Evolutionary conservation across 2,888 invertebrate genomes (phyloP).

Genomic region (Oligia fasciuncula): DNA sequence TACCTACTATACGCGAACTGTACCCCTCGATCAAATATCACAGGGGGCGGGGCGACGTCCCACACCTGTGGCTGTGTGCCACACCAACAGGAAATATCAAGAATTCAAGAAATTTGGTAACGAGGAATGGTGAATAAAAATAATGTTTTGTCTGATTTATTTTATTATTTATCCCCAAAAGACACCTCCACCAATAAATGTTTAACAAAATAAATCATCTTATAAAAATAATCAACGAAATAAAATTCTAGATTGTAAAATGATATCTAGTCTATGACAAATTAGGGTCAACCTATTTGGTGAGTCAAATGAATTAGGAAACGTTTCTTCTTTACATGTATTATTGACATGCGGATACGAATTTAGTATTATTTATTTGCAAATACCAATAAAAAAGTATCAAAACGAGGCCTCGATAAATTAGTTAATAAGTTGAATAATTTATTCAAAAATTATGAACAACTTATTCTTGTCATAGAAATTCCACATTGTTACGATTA

Average conservation of each 20-base stretch:
- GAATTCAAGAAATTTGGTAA: background rate
- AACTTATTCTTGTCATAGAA: conserved; percentile 51
- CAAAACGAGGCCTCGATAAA: background rate
- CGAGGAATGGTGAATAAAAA: background rate
- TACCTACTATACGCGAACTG: too few relatives aligned
- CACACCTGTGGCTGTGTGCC: too few relatives aligned
- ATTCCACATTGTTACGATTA: background rate
- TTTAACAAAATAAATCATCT: conserved; percentile 65
- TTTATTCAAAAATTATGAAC: conserved; percentile 66
- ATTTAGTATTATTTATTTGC: conserved; percentile 22
- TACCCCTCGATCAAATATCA: too few relatives aligned
- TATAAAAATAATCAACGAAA: conserved; percentile 66
- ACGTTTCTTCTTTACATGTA: background rate
- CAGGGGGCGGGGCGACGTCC: background rate
- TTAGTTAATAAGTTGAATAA: conserved; percentile 65
- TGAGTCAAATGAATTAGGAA: conserved; percentile 28
- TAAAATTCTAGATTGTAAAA: conserved; percentile 63
- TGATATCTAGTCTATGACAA: conserved; percentile 37
- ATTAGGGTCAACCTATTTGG: conserved; percentile 39
- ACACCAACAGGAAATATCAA: background rate
- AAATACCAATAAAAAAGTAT: conserved; percentile 35
- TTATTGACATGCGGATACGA: conserved; percentile 48
- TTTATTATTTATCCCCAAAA: conserved; percentile 75
- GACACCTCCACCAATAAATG: conserved; percentile 74
- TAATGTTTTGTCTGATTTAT: conserved; percentile 40